Conservation (phyloP, 2,113 vertebrate species). For the Cnemophilus loriae region DNA sequence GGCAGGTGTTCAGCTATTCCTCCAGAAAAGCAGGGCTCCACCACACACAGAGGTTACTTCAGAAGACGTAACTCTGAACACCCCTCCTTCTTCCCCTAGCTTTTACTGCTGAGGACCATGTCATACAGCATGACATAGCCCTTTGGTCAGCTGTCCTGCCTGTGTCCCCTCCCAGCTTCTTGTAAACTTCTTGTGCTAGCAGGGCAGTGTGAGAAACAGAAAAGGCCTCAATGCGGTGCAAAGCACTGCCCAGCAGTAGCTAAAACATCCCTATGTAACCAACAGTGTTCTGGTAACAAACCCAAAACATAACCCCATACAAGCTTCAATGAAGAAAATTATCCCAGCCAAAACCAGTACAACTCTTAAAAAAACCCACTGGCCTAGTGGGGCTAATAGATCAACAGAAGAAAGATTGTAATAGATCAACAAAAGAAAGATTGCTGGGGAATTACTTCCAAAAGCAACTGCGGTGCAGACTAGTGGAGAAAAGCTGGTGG, state of each 20-base stretch:
- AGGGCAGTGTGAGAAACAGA: background rate
- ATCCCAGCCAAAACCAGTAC: background rate
- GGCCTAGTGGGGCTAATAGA: background rate
- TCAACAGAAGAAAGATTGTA: background rate
- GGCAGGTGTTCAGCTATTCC: background rate
- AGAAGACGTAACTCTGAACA: background rate
- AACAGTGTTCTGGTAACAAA: background rate
- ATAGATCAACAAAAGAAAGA: background rate
- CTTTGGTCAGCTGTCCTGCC: background rate
- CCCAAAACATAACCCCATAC: background rate
- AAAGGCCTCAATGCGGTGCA: background rate
- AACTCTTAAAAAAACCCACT: background rate
- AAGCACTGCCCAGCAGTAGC: background rate
- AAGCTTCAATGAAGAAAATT: background rate
- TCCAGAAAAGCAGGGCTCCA: background rate
- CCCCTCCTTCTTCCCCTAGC: background rate
- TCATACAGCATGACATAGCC: background rate
- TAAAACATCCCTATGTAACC: background rate
- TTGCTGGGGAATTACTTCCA: background rate
- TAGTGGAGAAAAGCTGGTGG: background rate
- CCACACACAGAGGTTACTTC: background rate
- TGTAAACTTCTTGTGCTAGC: background rate
- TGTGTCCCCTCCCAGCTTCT: background rate
- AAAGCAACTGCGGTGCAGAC: background rate
- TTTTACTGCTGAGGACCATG: background rate